Percentiles rank a stretch among this genome's conserved stretches.
These are phyloP conservation scores for Chromis chromis DNA, from an alignment of 2,797 vertebrate species.

Conservation along the genomic window DNA sequence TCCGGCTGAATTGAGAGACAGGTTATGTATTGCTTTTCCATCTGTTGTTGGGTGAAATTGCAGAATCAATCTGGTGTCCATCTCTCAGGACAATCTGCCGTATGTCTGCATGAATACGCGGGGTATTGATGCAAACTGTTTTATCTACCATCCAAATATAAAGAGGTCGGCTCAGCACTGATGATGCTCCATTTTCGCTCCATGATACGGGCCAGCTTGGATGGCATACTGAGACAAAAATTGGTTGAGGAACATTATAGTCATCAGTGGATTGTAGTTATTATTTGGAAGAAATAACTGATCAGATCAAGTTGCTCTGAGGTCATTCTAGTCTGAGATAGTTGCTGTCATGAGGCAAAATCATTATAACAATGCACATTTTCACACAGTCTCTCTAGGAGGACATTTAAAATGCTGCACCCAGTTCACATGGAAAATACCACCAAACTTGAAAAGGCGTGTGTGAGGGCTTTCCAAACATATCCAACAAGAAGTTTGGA, in stretches of 20 bases:
- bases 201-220: not conserved
- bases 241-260: not conserved
- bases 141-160: not conserved
- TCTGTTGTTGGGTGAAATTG: not conserved
- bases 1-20: not conserved
- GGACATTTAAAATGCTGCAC: no score
- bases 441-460: no score
- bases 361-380: no score
- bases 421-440: no score
- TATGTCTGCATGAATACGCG: not conserved
- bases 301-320: conserved; percentile 8
- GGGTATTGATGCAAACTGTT: not conserved
- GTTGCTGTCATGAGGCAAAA: not conserved
- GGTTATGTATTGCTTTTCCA: not conserved
- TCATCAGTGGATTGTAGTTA: not conserved
- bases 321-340: not conserved
- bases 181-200: no score
- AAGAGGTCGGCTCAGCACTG: not conserved
- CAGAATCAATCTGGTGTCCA: not conserved
- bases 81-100: not conserved
- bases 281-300: not conserved
- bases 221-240: not conserved
- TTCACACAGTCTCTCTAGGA: no score
- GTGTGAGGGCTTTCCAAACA: no score
- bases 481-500: no score